phyloP scores from a whole-genome alignment of 2,113 vertebrate species.

The Sisor rabdophorus region DNA sequence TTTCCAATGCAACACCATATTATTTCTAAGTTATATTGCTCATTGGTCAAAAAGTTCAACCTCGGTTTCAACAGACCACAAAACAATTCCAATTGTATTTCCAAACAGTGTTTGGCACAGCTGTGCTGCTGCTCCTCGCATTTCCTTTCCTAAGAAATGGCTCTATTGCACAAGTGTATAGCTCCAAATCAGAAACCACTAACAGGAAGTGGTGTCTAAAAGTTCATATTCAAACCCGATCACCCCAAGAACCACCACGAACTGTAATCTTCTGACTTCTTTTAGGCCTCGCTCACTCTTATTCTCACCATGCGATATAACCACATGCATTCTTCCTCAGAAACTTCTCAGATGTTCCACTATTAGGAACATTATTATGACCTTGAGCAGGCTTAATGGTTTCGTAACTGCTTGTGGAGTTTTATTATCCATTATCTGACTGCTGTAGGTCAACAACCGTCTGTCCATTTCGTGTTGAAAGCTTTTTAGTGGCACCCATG shows the following conservation, averaged over 20 bases:
- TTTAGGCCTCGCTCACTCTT: background rate
- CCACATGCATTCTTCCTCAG: background rate
- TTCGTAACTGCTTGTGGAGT: constrained; percentile 7
- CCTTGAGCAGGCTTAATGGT: constrained; percentile 16
- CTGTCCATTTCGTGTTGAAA: constrained; percentile 15
- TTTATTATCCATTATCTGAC: constrained; percentile 29
- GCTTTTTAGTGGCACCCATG: constrained; percentile 12
- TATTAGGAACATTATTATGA: constrained; percentile 18
- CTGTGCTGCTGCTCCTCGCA: background rate
- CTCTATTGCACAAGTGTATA: background rate
- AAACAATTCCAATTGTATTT: background rate
- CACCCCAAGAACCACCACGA: background rate
- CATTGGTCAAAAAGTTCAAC: background rate
- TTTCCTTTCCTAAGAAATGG: background rate
- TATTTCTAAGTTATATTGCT: background rate
- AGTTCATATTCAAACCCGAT: background rate
- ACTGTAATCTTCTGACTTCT: background rate
- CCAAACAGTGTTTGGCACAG: background rate
- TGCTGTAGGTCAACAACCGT: constrained; percentile 8
- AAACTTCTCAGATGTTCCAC: constrained; percentile 8
- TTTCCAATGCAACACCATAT: too few species aligned
- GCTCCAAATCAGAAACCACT: background rate
- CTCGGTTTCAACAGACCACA: background rate
- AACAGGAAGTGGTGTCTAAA: background rate
- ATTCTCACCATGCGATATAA: background rate